Base-by-base conservation (phyloP, 1,140 invertebrate species). In the Drosophila punjabiensis region DNA sequence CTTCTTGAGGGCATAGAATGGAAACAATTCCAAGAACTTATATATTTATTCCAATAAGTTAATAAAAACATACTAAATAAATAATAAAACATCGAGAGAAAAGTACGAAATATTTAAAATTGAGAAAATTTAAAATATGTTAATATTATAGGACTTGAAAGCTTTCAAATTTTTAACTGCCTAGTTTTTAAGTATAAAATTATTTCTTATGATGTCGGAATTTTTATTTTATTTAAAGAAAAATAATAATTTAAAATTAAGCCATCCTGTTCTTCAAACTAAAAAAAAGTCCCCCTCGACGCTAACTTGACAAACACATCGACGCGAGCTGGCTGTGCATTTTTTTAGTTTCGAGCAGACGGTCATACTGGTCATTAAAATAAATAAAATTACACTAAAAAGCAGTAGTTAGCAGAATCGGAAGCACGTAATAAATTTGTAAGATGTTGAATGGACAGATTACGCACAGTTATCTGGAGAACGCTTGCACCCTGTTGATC, bases 381-480 rank as follows among this genome's bases (percentile, higher is more conserved):
- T 74, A 74, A 75, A 75, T 75, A 74, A 74, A 75, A 74, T 75
- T 75, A 62, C 32, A 53, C 55, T 62, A 28, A 75, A 73, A 75
- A 70, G 32, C 69, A 74, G 71, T 75, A 75, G 71, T 74, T 75
- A 75, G 65, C 68, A 58, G 41, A 71, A 47, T 71, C 68, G 28
- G n/a, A 30, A 37, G 30, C 33, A 62, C 71, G 71, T 52, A 53
- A 62, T 75, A 75, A 78, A 83, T 69, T 78, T 80, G 28, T 66
- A 88, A 78, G 61, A 88, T 88, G 84, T 79, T 88, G 62, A 85
- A 79, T 88, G 84, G 85, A 81, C 78, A 88, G 61, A 79, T 88
- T 56, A 75, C 81, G 80, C 85, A 88, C 81, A 88, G 66, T 62
- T 88, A 84, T 79, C 59, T 79, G 59, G 84, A 80, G 48, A 89